Evolutionary conservation across 2,113 vertebrate species (phyloP), one percentile per base, ranked within the genome.

Genomic region (Morone chrysops): DNA sequence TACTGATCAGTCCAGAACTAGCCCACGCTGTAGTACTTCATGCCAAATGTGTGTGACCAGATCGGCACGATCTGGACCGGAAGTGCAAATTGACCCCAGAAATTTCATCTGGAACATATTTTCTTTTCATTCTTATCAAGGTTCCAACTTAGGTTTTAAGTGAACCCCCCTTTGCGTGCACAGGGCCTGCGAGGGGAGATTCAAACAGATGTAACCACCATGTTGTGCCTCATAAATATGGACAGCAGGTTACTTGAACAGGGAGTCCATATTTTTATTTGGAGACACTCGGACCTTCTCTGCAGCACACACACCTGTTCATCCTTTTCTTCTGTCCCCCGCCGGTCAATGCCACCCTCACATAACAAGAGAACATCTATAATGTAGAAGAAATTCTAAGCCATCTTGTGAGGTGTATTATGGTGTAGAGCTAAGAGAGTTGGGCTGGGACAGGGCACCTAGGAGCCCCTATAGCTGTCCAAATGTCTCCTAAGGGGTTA

Each of bases 11-110:
- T 68, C 18, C 62, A 60, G 62, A 48, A 57, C 18, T 2, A 75
- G 75, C 74, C 80, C 65, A 25, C 74, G 12, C 53, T 70, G 75
- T 31, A 59, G 74, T 73, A 80, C 81, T 88, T 90, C 78, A 84
- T 81, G 82, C 78, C 75, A 65, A 86, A 71, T 66, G 75, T 70
- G 62, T 41, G 48, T 81, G 57, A 51, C 76, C 90, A 63, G 72
- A 79, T 47, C 41, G 53, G 51, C 8, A 1, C 1, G 13, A 86
- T 63, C 91, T 77, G 84, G 85, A 83, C 72, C 36, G 10, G 81
- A 90, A 91, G 92, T 84, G 92, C 89, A 91, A 91, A 84, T 84
- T 50, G n/a, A 88, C 16, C 61, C 83, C 86, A 86, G 86, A 89
- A 18, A 45, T 71, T 63, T 78, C 1, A 56, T 74, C 78, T 90